Evolutionary conservation across 2,797 vertebrate genomes (phyloP), one percentile per base, ranked within the genome.

Genomic region (Coreius guichenoti): DNA sequence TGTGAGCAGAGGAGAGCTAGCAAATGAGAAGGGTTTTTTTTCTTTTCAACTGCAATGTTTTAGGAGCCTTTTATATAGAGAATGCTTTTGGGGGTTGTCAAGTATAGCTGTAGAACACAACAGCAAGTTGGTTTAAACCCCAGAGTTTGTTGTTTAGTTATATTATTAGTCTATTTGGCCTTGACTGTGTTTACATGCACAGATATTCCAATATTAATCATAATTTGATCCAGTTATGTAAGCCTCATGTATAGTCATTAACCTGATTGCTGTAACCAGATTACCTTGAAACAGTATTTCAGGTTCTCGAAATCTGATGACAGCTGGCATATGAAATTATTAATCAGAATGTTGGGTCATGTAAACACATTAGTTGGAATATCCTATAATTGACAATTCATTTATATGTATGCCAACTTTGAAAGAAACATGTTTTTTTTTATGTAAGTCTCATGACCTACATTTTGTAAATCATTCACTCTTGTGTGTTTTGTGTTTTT

Each of bases 201-300:
- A 19, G 43, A 78, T 78, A 78, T 61, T 78, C 36, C 23, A 61
- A 43, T 78, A 43, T 43, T 26, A 17, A 43, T 61, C 54, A 77
- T 43, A 61, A 78, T 78, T 61, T 78, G 54, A 78, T 43, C 23
- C 8, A 61, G 54, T 61, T 61, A 61, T 26, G 54, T 78, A 61
- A 43, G 33, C 54, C 54, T 58, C 4, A 26, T 78, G 23, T 78
- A 61, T 43, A 61, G 56, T 23, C 76, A 63, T 61, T 78, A 61
- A 61, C 23, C 23, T 39, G 54, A 77, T 56, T 77, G 54, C 54
- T 77, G 8, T 61, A 43, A 29, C 14, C 56, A 78, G 76, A 78
- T 78, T 58, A 43, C 56, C 36, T 63, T 78, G 16, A 78, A 4
- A 56, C 54, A 45, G n/a, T 43, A n/a, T 78, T 61, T 61, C 23